Conservation (phyloP, 2,113 vertebrate genomes). For the Calonectris borealis region DNA sequence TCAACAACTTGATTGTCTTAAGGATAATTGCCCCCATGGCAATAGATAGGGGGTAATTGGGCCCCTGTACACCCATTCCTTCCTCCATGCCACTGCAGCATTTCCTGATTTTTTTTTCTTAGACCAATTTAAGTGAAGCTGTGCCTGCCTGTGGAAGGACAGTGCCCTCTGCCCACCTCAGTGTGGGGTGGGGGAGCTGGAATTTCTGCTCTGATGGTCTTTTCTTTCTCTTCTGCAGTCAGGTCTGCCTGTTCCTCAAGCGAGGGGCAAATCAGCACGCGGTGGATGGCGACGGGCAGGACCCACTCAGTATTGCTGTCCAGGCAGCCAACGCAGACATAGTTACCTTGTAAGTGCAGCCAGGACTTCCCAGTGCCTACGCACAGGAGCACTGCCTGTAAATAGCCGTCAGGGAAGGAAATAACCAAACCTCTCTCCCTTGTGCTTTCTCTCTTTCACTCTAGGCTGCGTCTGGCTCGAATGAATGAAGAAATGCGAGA, state of each 20-base stretch:
- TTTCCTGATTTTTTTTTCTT: not conserved
- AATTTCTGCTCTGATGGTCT: not conserved
- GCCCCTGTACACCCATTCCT: not conserved
- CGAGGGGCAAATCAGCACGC: conserved; percentile 90
- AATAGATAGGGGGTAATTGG: accelerated
- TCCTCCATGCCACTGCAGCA: accelerated
- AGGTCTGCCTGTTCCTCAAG: conserved; percentile 96
- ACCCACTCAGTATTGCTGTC: conserved; percentile 91
- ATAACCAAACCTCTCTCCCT: not conserved
- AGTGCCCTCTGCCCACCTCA: accelerated
- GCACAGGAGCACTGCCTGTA: accelerated
- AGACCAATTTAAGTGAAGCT: not conserved
- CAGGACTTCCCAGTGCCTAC: not conserved
- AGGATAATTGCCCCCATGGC: not conserved
- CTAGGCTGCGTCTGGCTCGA: conserved; percentile 90
- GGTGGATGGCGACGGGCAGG: conserved; percentile 87
- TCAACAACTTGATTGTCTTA: not conserved
- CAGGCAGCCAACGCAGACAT: conserved; percentile 96
- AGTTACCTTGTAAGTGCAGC: conserved; percentile 87
- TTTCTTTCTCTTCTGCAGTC: conserved; percentile 72
- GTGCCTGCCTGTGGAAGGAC: not conserved
- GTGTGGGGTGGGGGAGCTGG: not conserved
- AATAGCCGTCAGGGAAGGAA: not conserved
- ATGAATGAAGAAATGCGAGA: conserved; percentile 99
- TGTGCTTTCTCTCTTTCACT: not conserved